Base-by-base conservation (phyloP, 1,140 invertebrate genomes). In the Anthonomus grandis region DNA sequence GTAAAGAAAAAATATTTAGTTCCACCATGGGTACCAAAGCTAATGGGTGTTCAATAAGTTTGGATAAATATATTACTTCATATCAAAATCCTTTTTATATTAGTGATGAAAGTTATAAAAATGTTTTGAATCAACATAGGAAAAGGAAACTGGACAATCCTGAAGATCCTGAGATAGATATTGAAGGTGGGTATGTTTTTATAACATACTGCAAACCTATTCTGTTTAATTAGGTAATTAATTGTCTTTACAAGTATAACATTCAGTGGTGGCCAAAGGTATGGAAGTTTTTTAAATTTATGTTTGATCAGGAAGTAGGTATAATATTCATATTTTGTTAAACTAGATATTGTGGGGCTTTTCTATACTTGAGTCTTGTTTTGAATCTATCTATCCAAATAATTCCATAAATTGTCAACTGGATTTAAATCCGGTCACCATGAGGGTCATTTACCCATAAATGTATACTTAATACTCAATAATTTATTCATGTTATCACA, bases 91-190 rank as follows among this genome's bases (percentile, higher is more conserved):
- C 80, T 6, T 74, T 61, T 71, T 75, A 38, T 65, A 74, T 65
- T 55, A 82, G 78, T 2, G 87, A 90, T 45, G 84, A 86, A n/a
- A 78, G 79, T 22, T 89, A 89, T 62, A 77, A 77, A 48, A 74
- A 80, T 34, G 81, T 90, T 76, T 65, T 91, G 19, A 72, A 77
- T 2, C 76, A 79, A 24, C 87, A 90, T 66, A 84, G 83, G 60
- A 78, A 79, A 56, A 71, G 81, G 63, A 79, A 82, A 75, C 62
- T 80, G 9, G 76, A 80, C 48, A 80, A 83, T 41, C 39, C 37
- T 19, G 46, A 64, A 51, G 59, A 65, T 62, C 56, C 54, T 15
- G 66, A 69, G 57, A 62, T 65, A 46, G 64, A 59, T 53, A 70
- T 66, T 23, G 69, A 70, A 58, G 60, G 57, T 59, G 31, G 21